These are phyloP conservation scores for Enteromius trimaculatus DNA, from an alignment of 2,797 vertebrate genomes.

Conservation along the genomic window DNA sequence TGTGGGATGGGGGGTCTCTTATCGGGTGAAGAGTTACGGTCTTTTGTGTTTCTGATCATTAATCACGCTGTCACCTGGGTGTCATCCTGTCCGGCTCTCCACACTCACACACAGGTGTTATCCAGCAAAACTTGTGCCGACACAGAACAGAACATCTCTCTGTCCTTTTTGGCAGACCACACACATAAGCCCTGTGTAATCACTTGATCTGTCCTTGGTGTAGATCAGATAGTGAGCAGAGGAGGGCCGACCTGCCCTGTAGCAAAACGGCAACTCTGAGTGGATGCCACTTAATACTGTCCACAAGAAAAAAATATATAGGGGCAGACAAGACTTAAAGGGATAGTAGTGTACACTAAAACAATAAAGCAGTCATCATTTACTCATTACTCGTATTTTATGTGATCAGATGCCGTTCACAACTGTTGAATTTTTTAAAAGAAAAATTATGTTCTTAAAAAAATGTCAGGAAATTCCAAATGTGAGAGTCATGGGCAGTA, in stretches of 20 bases:
- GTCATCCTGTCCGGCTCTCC: constrained; percentile 52
- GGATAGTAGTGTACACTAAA: not conserved
- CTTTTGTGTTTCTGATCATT: constrained; percentile 70
- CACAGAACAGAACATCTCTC: constrained; percentile 6
- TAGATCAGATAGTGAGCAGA: constrained; percentile 63
- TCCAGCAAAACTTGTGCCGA: constrained; percentile 29
- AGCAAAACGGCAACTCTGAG: not conserved
- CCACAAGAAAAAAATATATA: not conserved
- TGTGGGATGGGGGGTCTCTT: constrained; percentile 59
- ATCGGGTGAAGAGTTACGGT: constrained; percentile 62
- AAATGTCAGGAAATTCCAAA: not conserved
- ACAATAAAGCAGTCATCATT: not conserved
- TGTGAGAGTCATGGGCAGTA: not conserved
- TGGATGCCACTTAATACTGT: not conserved
- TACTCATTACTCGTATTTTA: not conserved
- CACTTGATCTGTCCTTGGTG: constrained; percentile 69
- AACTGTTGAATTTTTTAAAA: not conserved
- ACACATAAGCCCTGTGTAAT: constrained; percentile 66
- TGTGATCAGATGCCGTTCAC: not conserved
- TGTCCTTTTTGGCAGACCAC: constrained; percentile 28
- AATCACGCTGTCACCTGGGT: constrained; percentile 70
- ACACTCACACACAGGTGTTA: constrained; percentile 21
- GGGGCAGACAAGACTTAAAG: not conserved
- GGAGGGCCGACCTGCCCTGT: constrained; percentile 13
- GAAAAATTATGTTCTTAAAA: not conserved